Evolutionary conservation across 2,888 invertebrate species (phyloP).

Genomic region (Phaonia tiefii): DNA sequence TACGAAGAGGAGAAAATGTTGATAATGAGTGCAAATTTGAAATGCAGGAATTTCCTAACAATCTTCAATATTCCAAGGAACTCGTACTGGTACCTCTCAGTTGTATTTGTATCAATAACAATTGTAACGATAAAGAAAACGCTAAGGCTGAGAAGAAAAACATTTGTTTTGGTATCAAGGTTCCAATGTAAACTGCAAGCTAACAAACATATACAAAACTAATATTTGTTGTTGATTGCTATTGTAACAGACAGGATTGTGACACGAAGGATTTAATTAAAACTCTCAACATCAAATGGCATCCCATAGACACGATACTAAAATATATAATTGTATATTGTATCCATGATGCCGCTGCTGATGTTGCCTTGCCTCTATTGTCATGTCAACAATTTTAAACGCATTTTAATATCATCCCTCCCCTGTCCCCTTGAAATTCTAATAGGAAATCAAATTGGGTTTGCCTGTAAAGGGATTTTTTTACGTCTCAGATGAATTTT

Average conservation of each 20-base stretch:
- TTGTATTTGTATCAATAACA: too few species aligned
- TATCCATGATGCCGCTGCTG: conserved; percentile 11
- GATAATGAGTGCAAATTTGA: conserved; percentile 49
- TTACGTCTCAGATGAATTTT: conserved; percentile 46
- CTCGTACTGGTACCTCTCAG: too few species aligned
- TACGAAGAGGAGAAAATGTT: conserved; percentile 36
- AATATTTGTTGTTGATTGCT: conserved; percentile 57
- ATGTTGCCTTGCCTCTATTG: conserved; percentile 41
- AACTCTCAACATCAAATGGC: conserved; percentile 79
- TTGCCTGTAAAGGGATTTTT: conserved; percentile 37
- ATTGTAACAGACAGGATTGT: conserved; percentile 79
- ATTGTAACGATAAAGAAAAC: too few species aligned
- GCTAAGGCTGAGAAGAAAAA: too few species aligned
- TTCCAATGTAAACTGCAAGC: not conserved
- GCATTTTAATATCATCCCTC: conserved; percentile 46
- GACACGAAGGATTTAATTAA: conserved; percentile 81
- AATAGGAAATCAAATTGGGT: conserved; percentile 56
- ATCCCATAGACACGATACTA: conserved; percentile 25
- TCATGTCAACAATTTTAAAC: conserved; percentile 66
- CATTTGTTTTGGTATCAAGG: too few species aligned
- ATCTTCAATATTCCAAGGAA: too few species aligned
- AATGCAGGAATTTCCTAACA: conserved; percentile 42
- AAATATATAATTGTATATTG: conserved; percentile 9
- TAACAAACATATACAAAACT: not conserved
- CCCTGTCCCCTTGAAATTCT: not conserved